Conservation (phyloP, 23 tunicate genomes). For the Styela plicata region DNA sequence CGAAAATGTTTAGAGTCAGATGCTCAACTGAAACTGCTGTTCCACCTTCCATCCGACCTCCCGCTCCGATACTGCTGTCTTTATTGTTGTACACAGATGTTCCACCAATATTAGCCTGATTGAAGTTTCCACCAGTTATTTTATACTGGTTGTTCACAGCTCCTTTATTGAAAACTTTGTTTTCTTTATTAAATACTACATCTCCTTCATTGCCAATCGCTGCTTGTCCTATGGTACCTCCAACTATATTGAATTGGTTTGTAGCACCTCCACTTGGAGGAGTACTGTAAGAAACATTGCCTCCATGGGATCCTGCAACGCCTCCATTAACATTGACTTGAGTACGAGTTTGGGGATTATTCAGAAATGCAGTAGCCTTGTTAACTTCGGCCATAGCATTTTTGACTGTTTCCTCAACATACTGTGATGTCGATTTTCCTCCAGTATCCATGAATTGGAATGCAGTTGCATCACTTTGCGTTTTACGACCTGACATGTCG, state of each 20-base stretch:
- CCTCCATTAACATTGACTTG: too few relatives aligned
- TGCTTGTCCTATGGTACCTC: conserved; percentile 29
- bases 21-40: neutral
- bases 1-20: conserved; percentile 11
- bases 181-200: neutral
- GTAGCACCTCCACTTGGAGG: neutral
- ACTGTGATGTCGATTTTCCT: neutral
- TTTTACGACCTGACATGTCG: neutral
- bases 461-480: neutral
- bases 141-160: neutral
- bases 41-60: conserved; percentile 17
- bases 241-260: conserved; percentile 23
- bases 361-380: neutral
- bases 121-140: conserved; percentile 22
- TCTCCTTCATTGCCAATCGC: conserved; percentile 13
- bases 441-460: neutral
- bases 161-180: conserved; percentile 1
- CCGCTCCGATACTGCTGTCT: neutral
- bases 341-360: too few relatives aligned
- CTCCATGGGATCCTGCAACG: neutral
- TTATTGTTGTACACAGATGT: conserved; percentile 18
- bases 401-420: neutral
- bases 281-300: neutral
- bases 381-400: neutral
- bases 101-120: conserved; percentile 25